phyloP scores from a whole-genome alignment of 2,113 vertebrate genomes.

The Rhabdomys dilectus region DNA sequence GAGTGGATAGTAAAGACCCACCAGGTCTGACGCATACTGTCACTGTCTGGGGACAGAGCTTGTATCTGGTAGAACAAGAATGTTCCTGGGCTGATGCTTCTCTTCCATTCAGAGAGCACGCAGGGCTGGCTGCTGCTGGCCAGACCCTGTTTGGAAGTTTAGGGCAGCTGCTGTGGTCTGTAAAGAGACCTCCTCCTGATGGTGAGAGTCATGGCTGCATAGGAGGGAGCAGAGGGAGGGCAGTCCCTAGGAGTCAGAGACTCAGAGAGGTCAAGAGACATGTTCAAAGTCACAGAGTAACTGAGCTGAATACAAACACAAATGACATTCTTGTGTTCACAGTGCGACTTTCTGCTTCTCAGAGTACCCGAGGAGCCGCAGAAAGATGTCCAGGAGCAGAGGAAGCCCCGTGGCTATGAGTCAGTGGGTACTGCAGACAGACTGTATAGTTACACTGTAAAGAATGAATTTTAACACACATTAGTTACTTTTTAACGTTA shows the following conservation, averaged over 20 bases:
- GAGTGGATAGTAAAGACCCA: not conserved
- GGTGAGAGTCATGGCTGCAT: not conserved
- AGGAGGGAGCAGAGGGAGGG: accelerated
- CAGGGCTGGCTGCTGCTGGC: not conserved
- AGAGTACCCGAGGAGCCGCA: not conserved
- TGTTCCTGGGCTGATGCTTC: not conserved
- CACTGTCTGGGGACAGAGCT: not conserved
- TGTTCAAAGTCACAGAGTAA: not conserved
- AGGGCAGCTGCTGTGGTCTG: not conserved
- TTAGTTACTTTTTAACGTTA: not conserved
- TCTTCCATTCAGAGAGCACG: not conserved
- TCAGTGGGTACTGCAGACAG: accelerated
- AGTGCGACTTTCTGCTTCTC: not conserved
- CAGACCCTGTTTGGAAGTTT: not conserved
- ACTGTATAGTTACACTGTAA: not conserved
- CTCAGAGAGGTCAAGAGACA: not conserved
- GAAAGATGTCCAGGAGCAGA: not conserved
- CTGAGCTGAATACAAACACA: not conserved
- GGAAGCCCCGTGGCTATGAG: not conserved
- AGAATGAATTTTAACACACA: not conserved
- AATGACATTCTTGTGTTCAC: not conserved
- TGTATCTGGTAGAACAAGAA: not conserved
- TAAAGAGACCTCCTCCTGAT: not conserved
- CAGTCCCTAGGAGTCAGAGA: not conserved
- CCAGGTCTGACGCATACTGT: not conserved